phyloP scores from a whole-genome alignment of 2,888 invertebrate genomes.

The Cephus spinipes region DNA sequence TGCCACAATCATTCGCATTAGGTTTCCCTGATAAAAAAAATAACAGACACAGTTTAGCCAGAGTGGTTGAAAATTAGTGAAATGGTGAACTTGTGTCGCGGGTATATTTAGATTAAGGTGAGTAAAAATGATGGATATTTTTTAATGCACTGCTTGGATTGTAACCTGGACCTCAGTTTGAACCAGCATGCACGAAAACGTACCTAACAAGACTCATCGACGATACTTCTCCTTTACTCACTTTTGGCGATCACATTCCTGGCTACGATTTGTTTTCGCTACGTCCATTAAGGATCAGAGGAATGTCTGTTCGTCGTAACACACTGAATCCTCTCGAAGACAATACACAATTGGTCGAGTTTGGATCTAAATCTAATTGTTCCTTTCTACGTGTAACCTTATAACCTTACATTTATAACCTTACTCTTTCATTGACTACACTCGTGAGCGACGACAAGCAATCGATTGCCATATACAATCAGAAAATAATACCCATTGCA shows the following conservation, averaged over 20 bases:
- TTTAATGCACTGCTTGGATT: not conserved
- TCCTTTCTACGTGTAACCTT: not conserved
- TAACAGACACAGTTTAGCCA: not conserved
- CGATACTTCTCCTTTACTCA: not conserved
- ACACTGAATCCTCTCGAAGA: not conserved
- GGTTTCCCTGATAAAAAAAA: not conserved
- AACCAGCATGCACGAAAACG: not conserved
- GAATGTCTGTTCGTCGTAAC: not conserved
- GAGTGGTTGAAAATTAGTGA: conserved; percentile 50
- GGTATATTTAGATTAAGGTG: conserved; percentile 53
- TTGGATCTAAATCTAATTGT: not conserved
- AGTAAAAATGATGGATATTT: conserved; percentile 28
- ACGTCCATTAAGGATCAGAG: not conserved
- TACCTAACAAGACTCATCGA: not conserved
- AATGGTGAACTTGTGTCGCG: conserved; percentile 52
- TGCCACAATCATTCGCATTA: not conserved
- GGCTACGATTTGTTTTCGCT: not conserved
- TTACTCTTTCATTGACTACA: not conserved
- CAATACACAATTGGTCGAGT: not conserved
- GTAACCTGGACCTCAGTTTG: not conserved
- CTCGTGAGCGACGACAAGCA: not conserved
- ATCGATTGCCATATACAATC: not conserved
- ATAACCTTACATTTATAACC: not conserved
- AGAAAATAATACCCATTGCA: not conserved
- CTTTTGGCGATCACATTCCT: not conserved